A percentile compares a stretch with the other conserved stretches of the same genome.
Evolutionary conservation across 2,113 vertebrate genomes (phyloP).

Genomic region (Equus przewalskii): DNA sequence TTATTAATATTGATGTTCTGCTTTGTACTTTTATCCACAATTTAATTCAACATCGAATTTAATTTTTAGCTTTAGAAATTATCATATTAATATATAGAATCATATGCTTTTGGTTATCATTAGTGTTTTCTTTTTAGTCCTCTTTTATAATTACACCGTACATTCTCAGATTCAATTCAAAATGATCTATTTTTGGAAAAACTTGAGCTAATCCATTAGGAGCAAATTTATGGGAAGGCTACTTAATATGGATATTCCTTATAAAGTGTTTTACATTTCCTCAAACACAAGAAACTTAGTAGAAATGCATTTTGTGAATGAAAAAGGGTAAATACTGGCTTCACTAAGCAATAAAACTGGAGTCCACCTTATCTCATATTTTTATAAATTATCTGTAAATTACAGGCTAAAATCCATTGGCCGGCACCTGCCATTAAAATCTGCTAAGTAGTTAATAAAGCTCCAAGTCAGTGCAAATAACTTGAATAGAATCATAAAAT

Average conservation of each 20-base stretch:
- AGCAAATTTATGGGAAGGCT: neutral
- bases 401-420: neutral
- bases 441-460: neutral
- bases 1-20: neutral
- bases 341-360: neutral
- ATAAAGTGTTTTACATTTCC: neutral
- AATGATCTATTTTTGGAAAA: neutral
- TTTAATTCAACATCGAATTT: neutral
- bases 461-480: neutral
- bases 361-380: neutral
- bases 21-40: neutral
- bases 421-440: neutral
- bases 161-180: neutral
- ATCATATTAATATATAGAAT: neutral
- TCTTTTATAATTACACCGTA: neutral
- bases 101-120: neutral
- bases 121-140: neutral
- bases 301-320: neutral
- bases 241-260: neutral
- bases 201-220: neutral
- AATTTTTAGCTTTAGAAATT: neutral
- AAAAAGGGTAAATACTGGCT: neutral
- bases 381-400: slow-evolving; percentile 15
- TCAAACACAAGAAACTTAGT: neutral
- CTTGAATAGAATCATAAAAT: neutral